Conservation (phyloP, 2,888 invertebrate genomes). For the Gerosis bhagava region DNA sequence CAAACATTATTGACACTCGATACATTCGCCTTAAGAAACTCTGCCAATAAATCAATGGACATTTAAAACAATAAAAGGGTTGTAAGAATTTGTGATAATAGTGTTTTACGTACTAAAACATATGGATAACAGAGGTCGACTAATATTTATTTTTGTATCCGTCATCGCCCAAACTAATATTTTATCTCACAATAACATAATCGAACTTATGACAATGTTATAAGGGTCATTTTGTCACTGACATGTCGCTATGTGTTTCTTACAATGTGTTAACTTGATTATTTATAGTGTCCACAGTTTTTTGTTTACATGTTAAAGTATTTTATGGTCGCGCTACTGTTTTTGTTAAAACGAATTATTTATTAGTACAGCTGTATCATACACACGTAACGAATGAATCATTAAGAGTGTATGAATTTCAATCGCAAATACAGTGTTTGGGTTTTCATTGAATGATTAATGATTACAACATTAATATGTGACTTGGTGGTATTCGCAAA, state of each 20-base stretch:
- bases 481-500: too few relatives aligned
- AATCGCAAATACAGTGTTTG: background rate
- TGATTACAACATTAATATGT: too few relatives aligned
- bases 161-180: background rate
- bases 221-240: background rate
- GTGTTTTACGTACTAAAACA: constrained; percentile 38
- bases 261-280: constrained; percentile 37
- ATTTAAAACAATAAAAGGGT: constrained; percentile 40
- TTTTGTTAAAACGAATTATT: constrained; percentile 12
- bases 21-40: constrained; percentile 27
- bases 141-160: constrained; percentile 11
- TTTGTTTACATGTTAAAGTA: constrained; percentile 14
- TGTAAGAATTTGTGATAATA: constrained; percentile 43
- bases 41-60: constrained; percentile 33
- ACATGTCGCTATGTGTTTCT: constrained; percentile 19
- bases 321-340: constrained; percentile 18
- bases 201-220: background rate
- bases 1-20: too few relatives aligned
- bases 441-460: too few relatives aligned
- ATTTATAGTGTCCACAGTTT: constrained; percentile 30
- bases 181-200: background rate
- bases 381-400: constrained; percentile 6
- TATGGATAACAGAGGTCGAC: constrained; percentile 22
- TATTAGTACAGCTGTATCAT: constrained; percentile 12
- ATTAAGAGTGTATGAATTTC: background rate